phyloP scores from a whole-genome alignment of 2,113 vertebrate genomes.

The Pomatorhinus ruficollis region DNA sequence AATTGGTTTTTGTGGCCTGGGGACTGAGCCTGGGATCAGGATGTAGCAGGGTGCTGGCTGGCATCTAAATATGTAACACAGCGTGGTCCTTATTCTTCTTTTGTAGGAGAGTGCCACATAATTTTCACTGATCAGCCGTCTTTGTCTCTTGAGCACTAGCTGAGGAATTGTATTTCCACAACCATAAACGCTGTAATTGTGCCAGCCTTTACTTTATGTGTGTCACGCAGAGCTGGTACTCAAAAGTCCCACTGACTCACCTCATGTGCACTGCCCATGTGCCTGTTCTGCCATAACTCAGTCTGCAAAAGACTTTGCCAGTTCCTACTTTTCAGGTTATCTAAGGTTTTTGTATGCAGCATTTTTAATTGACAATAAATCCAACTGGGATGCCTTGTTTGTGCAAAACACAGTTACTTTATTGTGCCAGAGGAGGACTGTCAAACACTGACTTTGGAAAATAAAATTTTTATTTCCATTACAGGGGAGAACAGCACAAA shows the following conservation, averaged over 20 bases:
- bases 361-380: not conserved
- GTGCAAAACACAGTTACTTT: not conserved
- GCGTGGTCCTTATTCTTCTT: not conserved
- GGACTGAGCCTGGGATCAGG: not conserved
- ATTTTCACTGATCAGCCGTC: not conserved
- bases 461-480: not conserved
- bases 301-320: not conserved
- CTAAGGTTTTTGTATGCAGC: not conserved
- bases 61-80: not conserved
- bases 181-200: not conserved
- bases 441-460: not conserved
- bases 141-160: not conserved
- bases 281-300: not conserved
- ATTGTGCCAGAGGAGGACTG: not conserved
- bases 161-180: constrained; percentile 6
- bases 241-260: not conserved
- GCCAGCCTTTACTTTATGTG: not conserved
- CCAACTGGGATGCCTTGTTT: not conserved
- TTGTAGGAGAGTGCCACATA: not conserved
- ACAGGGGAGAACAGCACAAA: not conserved
- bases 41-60: not conserved
- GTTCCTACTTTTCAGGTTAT: not conserved
- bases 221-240: constrained; percentile 2
- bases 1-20: not conserved
- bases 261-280: not conserved